Base-by-base conservation (phyloP, 1,140 invertebrate species). In the Glossosoma conforme region DNA sequence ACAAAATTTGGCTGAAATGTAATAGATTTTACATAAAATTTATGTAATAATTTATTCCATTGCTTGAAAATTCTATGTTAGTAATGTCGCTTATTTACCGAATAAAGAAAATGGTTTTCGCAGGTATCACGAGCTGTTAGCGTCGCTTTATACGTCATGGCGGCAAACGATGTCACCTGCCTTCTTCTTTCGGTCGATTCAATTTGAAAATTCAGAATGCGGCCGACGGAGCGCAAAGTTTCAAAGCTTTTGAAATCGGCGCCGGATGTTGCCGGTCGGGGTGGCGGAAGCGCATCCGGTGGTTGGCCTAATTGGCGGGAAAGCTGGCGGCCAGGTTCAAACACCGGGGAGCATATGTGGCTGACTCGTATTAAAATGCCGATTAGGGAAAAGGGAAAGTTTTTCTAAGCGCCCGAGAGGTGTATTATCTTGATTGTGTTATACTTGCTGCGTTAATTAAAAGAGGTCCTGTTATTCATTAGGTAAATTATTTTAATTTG, bases 301-400 rank as follows among this genome's bases (percentile, higher is more conserved):
- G 50, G 38, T 53, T 45, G 42, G 33, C 55, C 50, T 57, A 57
- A 57, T 57, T 57, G 50, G 42, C 51, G 45, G 50, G 44, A 57
- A 53, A 57, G 44, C 45, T 45, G 54, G 51, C 28, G 52, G 44
- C 54, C 37, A 44, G 13, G 44, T 38, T 51, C 44, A 56, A 56
- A 56, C 48, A 55, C 44, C 53, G 40, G 37, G 32, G 33, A 42
- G 14, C 38, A 37, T 35, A 24, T 40, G 47, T 25, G 47, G 22
- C 6, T 28, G 24, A 6, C 36, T 17, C 18, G 17, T 38, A 15
- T 38, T 38, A 9, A 36, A 35, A 21, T 10, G 17, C 11, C n/a
- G 9, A 11, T 38, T 11, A 37, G 21, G 20, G 18, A 48, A 48
- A 43, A 43, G 13, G 25, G 43, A 45, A 45, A 32, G 28, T 32